A percentile compares a stretch with the other conserved stretches of the same genome.
These are phyloP conservation scores for Nipponacmea schrenckii DNA, from an alignment of 2,888 invertebrate species.

Conservation along the genomic window DNA sequence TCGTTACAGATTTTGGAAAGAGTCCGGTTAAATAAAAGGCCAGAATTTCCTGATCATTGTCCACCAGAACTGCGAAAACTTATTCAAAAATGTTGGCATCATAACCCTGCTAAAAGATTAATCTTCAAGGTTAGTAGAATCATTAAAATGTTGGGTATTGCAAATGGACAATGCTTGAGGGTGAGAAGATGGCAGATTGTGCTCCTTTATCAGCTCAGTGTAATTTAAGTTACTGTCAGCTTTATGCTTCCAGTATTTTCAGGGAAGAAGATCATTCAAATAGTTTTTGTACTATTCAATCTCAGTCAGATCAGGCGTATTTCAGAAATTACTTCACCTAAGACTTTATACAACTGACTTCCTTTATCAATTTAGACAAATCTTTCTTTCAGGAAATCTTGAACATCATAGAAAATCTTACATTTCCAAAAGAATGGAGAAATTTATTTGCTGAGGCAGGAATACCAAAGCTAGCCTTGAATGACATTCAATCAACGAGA, in stretches of 20 bases:
- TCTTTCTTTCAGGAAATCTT: slow-evolving; percentile 51
- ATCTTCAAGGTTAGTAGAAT: slow-evolving; percentile 49
- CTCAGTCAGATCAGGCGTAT: no score
- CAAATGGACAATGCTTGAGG: no score
- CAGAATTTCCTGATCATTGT: slow-evolving; percentile 50
- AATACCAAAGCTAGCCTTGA: slow-evolving; percentile 46
- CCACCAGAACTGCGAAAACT: slow-evolving; percentile 48
- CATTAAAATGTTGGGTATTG: not conserved
- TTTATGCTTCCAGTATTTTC: no score
- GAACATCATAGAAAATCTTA: slow-evolving; percentile 46
- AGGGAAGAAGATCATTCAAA: no score
- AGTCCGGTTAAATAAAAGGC: slow-evolving; percentile 52
- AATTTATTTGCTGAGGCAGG: slow-evolving; percentile 53
- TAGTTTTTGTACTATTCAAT: no score
- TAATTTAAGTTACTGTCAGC: no score
- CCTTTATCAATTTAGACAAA: not conserved
- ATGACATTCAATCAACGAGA: slow-evolving; percentile 54
- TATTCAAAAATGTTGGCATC: slow-evolving; percentile 58
- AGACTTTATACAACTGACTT: no score
- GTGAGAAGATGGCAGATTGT: no score
- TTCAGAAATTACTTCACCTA: no score
- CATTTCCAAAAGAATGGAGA: slow-evolving; percentile 57
- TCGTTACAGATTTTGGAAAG: slow-evolving; percentile 53
- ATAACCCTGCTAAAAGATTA: slow-evolving; percentile 55
- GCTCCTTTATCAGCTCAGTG: no score